Base-by-base conservation (phyloP, 2,797 vertebrate genomes). In the Meriones psammophilus region DNA sequence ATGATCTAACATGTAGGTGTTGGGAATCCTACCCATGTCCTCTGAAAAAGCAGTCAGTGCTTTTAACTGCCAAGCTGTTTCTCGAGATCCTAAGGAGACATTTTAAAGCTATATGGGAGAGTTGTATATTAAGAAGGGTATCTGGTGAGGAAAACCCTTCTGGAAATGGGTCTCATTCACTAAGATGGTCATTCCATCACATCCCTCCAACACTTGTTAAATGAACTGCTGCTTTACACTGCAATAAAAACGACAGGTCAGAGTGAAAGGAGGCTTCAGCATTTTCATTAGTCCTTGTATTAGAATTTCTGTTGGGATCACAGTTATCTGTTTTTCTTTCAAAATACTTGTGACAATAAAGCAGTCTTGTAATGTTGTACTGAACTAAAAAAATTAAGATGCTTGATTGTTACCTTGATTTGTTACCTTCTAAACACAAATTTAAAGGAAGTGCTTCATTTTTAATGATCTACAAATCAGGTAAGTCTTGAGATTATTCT, bases 401-500 rank as follows among this genome's bases (percentile, higher is more conserved):
- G 30, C 85, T 26, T n/a, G 24, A 36, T 10, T 42, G 14, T 71
- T 42, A 42, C 14, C 2, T 5, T 39, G 39, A 39, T 39, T 54
- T 60, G 24, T 68, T 89, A 91, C 58, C 73, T 76, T 93, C 28
- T 56, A 46, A 76, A 94, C 14, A 28, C 0, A 15, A 46, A 76
- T 69, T 30, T 80, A 91, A 91, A 62, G 26, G n/a, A 26, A 58
- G 33, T n/a, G 6, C 9, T 96, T 90, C 15, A 42, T 62, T 84
- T 85, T 8, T 56, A 81, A 54, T 3, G 74, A 91, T 89, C 80
- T 42, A 81, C 42, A 78, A 88, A 81, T 86, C 5, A 81, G 20
- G 14, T 20, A 54, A 22, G 77, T 71, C 39, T 9, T 68, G 28
- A 93, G 88, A 58, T 93, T 96, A 91, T 89, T 97, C 36, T 87